phyloP scores from a whole-genome alignment of 2,888 invertebrate genomes.

The Calliopum simillimum region DNA sequence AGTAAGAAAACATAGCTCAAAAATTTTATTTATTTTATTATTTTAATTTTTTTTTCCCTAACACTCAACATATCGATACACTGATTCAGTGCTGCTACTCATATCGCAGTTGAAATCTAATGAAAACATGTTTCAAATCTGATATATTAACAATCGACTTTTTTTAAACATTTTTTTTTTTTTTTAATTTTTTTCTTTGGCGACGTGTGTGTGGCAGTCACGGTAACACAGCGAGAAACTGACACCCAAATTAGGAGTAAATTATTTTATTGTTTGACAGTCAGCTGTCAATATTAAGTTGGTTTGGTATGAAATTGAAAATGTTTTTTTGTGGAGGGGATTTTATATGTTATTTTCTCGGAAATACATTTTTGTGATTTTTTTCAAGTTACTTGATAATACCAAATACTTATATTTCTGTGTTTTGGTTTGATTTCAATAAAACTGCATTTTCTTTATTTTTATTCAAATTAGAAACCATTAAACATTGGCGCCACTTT shows the following conservation, averaged over 20 bases:
- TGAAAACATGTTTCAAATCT: constrained; percentile 17
- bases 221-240: constrained; percentile 48
- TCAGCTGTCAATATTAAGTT: constrained; percentile 28
- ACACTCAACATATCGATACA: neutral
- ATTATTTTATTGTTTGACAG: constrained; percentile 60
- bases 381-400: constrained; percentile 25
- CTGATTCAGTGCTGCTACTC: constrained; percentile 14
- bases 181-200: neutral
- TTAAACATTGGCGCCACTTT: constrained; percentile 14
- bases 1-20: neutral
- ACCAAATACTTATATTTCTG: constrained; percentile 6
- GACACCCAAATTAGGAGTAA: constrained; percentile 62
- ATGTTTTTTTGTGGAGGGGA: neutral
- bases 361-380: constrained; percentile 14
- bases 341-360: constrained; percentile 22
- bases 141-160: constrained; percentile 7
- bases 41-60: neutral
- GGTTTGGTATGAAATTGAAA: neutral
- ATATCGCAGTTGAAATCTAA: constrained; percentile 23
- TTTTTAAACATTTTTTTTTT: neutral
- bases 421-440: neutral
- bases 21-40: neutral
- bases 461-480: neutral
- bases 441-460: neutral
- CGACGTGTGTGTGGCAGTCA: neutral